Base-by-base conservation (phyloP, 2,888 invertebrate species). In the Apamea monoglypha region DNA sequence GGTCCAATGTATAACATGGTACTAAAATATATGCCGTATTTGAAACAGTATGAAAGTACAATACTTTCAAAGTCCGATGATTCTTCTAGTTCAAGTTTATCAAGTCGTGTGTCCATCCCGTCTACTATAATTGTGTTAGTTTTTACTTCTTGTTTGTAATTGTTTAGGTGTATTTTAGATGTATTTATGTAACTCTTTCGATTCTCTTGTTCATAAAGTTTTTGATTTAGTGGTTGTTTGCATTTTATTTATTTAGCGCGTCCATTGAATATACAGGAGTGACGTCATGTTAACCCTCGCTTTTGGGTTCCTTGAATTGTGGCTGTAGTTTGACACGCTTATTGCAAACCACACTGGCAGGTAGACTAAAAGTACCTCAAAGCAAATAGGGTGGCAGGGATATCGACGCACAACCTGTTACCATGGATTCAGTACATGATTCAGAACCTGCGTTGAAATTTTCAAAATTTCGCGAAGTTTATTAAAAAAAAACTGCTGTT, bases 1-100 rank as follows among this genome's bases (percentile, higher is more conserved):
- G 90, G 90, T 3, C 93, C 94, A 0, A 93, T 96, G 90, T 83
- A 95, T 3, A 92, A 91, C 29, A 95, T 95, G 94, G 92, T 95
- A 1, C 44, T 94, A 2, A 93, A 93, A 77, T 96, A 96, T 77
- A 88, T 96, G 88, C 96, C 96, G 1, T 94, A 94, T 68, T 86
- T 96, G n/a, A 95, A 94, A 73, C 88, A 93, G 0, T 95, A 95
- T 61, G 91, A 95, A 79, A 88, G 87, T 16, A 89, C 85, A 1
- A 75, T 94, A 21, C 78, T 92, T 5, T 89, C 93, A 0, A 81
- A 74, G 12, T 66, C 85, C 18, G 75, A 68, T n/a, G 68, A 29
- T 12, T 64, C 50, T 2, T 53, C 53, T 36, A 59, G 73, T 10
- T 68, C 85, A 14, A 83, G 73, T 40, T 74, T 61, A 50, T 71